Base-by-base conservation (phyloP, 2,113 vertebrate species). In the Proteles cristata region DNA sequence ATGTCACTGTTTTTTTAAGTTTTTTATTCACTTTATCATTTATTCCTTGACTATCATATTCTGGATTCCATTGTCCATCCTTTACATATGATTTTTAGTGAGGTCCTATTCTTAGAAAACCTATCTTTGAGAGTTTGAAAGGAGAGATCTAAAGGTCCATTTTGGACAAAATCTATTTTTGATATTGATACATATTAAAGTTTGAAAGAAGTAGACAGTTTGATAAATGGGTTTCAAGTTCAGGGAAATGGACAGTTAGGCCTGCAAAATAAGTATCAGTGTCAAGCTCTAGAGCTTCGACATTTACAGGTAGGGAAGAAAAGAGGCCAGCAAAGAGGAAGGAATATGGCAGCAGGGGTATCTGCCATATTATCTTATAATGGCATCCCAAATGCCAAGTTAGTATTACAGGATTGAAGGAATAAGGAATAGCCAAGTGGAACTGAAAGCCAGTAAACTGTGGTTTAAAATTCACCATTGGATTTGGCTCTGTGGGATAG, bases 221-320 rank as follows among this genome's bases (percentile, higher is more conserved):
- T 90, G 61, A 82, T 71, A 65, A 89, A 58, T 94, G 45, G 39
- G 9, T 88, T 89, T 94, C 1, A 1, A 69, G 53, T 92, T 45
- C 50, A 86, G 25, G 8, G 8, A 82, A 61, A 86, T 86, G 39
- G 28, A 66, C 80, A 69, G 28, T 73, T 85, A 69, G 3, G 7
- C 5, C 2, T 76, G 11, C 25, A 86, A 35, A 80, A 92, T 80
- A 76, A 92, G 85, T 7, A 65, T 82, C 26, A 33, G 26, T 53
- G 7, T 61, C 33, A 86, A 92, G 19, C 14, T 69, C 6, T 66
- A 28, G 33, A 35, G 12, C 43, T n/a, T 11, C 11, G 17, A 84
- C 45, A 25, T 69, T 48, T 84, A 88, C 43, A 81, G 25, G 31
- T 65, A 61, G 4, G 5, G 48, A 80, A 77, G 8, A 43, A 65